Conservation (phyloP, 1,140 invertebrate species). For the Halotydeus destructor region DNA sequence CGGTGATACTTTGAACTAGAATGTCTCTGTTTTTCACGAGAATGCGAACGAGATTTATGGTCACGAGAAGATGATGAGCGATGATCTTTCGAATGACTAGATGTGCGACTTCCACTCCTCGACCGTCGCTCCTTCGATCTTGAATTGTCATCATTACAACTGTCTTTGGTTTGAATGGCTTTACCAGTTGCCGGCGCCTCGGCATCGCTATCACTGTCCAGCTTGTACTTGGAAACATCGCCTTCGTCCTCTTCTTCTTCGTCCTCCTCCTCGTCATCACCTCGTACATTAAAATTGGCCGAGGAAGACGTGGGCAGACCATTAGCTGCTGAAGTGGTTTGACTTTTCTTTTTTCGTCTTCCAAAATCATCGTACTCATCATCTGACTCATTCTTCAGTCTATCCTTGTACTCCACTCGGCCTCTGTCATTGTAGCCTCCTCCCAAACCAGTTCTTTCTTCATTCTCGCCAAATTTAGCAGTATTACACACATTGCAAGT, state of each 20-base stretch:
- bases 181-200: too few species aligned
- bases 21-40: too few species aligned
- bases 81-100: too few species aligned
- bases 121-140: too few species aligned
- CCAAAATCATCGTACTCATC: slow-evolving; percentile 70
- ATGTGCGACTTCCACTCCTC: too few species aligned
- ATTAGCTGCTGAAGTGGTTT: not conserved
- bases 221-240: slow-evolving; percentile 24
- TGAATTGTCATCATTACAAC: too few species aligned
- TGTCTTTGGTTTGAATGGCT: too few species aligned
- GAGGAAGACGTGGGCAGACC: not conserved
- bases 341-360: slow-evolving; percentile 14
- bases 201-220: slow-evolving; percentile 21
- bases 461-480: slow-evolving; percentile 79
- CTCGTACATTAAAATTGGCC: too few species aligned
- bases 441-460: slow-evolving; percentile 36
- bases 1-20: too few species aligned
- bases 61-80: too few species aligned
- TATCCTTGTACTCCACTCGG: slow-evolving; percentile 72
- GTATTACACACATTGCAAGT: slow-evolving; percentile 98
- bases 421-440: slow-evolving; percentile 70
- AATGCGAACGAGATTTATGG: too few species aligned
- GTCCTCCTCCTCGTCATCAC: slow-evolving; percentile 27
- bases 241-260: slow-evolving; percentile 39
- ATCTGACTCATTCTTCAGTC: slow-evolving; percentile 55